Conservation (phyloP, 2,797 vertebrate genomes). For the Psittacula echo region DNA sequence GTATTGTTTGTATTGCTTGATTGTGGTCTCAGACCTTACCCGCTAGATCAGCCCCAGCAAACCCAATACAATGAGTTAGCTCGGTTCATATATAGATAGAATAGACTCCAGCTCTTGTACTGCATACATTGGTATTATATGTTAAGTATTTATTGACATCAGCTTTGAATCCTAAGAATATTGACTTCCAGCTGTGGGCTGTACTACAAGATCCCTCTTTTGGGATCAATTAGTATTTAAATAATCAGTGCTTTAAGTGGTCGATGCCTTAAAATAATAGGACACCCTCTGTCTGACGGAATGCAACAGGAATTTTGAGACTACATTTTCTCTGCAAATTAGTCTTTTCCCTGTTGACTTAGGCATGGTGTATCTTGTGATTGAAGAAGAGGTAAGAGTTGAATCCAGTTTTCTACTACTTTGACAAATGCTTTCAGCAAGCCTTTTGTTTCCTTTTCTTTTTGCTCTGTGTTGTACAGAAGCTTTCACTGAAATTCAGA, state of each 20-base stretch:
- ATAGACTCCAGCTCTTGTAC: background rate
- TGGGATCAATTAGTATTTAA: background rate
- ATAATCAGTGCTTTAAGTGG: background rate
- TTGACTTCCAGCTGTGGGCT: background rate
- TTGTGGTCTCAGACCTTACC: background rate
- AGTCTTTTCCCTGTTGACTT: background rate
- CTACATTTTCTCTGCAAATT: background rate
- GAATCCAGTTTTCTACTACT: background rate
- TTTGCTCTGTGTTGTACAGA: background rate
- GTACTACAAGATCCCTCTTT: background rate
- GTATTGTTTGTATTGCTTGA: background rate
- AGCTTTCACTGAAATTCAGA: background rate
- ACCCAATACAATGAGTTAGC: background rate
- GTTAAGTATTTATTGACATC: background rate
- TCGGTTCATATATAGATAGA: background rate
- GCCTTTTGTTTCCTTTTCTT: background rate
- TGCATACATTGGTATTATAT: fast-evolving
- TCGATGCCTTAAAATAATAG: background rate
- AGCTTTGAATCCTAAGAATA: background rate
- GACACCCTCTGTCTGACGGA: background rate
- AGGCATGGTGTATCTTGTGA: background rate
- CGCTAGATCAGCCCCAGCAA: background rate
- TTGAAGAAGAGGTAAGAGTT: background rate
- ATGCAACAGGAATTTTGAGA: background rate
- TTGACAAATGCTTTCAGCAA: background rate